Evolutionary conservation across 2,113 vertebrate species (phyloP).

Genomic region (Datnioides undecimradiatus): DNA sequence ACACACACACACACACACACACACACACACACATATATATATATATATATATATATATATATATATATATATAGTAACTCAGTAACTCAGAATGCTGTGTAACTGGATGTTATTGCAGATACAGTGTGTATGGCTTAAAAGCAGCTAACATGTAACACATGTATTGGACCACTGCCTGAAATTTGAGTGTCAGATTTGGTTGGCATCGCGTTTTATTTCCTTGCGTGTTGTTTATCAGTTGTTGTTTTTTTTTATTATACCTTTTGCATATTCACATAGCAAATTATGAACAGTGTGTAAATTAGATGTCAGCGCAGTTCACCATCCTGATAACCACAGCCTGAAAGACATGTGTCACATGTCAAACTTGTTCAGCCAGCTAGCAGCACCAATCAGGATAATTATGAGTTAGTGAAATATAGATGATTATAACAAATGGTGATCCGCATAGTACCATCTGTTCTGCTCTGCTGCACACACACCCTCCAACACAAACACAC

Average conservation of each 20-base stretch:
- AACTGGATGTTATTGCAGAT: neutral
- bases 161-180: neutral
- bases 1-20: no score
- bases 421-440: conserved; percentile 67
- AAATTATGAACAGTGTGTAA: neutral
- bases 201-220: no score
- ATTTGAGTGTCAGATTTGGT: no score
- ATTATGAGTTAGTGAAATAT: conserved; percentile 75
- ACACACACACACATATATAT: no score
- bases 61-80: conserved; percentile 1
- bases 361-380: conserved; percentile 50
- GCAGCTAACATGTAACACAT: neutral
- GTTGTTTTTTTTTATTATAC: neutral
- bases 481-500: conserved; percentile 23
- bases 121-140: neutral
- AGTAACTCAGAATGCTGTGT: neutral
- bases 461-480: conserved; percentile 31
- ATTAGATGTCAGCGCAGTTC: conserved; percentile 23
- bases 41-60: neutral
- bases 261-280: neutral
- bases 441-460: conserved; percentile 71
- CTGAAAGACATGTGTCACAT: conserved; percentile 57
- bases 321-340: conserved; percentile 12
- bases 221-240: no score
- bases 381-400: conserved; percentile 65